Conservation (phyloP, 2,888 invertebrate genomes). For the Macrosiphum euphorbiae region DNA sequence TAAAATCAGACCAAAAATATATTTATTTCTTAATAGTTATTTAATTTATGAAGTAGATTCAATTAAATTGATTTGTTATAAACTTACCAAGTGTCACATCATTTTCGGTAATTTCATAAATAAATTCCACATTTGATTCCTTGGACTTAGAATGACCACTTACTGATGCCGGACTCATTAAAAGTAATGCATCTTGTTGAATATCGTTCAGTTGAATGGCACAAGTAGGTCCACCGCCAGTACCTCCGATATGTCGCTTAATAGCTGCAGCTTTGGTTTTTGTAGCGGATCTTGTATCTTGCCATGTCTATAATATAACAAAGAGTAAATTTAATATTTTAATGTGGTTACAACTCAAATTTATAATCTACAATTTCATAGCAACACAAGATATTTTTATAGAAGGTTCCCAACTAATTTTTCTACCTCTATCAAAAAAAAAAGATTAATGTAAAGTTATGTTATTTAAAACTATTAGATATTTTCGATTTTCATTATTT, state of each 20-base stretch:
- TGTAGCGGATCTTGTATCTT: conserved; percentile 1
- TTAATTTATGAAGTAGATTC: conserved; percentile 18
- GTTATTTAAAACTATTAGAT: too few relatives aligned
- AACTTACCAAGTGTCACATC: background rate
- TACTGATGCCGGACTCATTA: background rate
- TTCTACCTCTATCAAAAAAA: too few relatives aligned
- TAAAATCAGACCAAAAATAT: conserved; percentile 6
- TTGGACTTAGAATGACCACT: background rate
- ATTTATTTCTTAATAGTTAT: conserved; percentile 19
- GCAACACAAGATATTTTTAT: too few relatives aligned
- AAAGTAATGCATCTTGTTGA: background rate
- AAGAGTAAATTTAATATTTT: too few relatives aligned
- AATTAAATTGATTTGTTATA: background rate
- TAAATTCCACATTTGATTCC: conserved; percentile 5
- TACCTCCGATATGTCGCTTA: conserved; percentile 12
- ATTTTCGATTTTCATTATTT: too few relatives aligned
- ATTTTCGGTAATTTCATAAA: background rate
- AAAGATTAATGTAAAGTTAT: too few relatives aligned
- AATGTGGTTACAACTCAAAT: too few relatives aligned
- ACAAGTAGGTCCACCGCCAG: conserved; percentile 18
- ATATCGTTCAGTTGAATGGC: background rate
- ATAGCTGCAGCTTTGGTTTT: background rate
- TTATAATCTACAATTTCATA: too few relatives aligned
- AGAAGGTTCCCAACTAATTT: too few relatives aligned
- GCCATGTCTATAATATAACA: background rate